Evolutionary conservation across 1,140 invertebrate genomes (phyloP).

Genomic region (Thrips palmi): DNA sequence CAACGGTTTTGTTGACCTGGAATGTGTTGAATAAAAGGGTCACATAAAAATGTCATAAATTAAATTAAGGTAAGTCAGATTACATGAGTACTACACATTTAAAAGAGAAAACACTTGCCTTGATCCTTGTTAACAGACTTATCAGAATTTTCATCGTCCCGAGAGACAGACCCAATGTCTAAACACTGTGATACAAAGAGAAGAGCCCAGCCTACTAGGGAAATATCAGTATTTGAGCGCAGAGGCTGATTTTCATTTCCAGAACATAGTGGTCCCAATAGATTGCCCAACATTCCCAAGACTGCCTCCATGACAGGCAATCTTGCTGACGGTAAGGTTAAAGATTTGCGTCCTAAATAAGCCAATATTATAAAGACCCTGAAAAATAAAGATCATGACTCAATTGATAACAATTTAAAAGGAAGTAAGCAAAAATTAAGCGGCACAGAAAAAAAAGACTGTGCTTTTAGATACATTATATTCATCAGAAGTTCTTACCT

Average conservation of each 20-base stretch:
- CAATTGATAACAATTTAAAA: too few relatives aligned
- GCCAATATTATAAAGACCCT: slow-evolving; percentile 74
- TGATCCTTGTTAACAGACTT: slow-evolving; percentile 15
- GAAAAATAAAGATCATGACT: slow-evolving; percentile 19
- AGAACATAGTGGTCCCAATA: slow-evolving; percentile 32
- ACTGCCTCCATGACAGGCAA: slow-evolving; percentile 42
- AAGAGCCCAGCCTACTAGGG: slow-evolving; percentile 58
- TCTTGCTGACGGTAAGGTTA: slow-evolving; percentile 36
- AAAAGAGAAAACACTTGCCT: not conserved
- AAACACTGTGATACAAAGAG: slow-evolving; percentile 59
- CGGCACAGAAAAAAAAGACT: slow-evolving; percentile 1
- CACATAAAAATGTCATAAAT: too few relatives aligned
- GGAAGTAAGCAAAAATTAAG: too few relatives aligned
- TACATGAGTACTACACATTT: not conserved
- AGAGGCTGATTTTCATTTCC: slow-evolving; percentile 20
- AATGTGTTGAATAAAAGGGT: too few relatives aligned
- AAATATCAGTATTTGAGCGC: slow-evolving; percentile 32
- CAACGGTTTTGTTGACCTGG: too few relatives aligned
- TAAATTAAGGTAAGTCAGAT: too few relatives aligned
- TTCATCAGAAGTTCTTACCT: slow-evolving; percentile 31
- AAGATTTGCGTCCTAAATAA: slow-evolving; percentile 66
- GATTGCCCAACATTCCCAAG: slow-evolving; percentile 33
- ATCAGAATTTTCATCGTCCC: slow-evolving; percentile 17
- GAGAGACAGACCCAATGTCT: slow-evolving; percentile 24
- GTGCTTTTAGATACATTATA: slow-evolving; percentile 1